Base-by-base conservation (phyloP, 2,888 invertebrate genomes). In the Pheosia gnoma region DNA sequence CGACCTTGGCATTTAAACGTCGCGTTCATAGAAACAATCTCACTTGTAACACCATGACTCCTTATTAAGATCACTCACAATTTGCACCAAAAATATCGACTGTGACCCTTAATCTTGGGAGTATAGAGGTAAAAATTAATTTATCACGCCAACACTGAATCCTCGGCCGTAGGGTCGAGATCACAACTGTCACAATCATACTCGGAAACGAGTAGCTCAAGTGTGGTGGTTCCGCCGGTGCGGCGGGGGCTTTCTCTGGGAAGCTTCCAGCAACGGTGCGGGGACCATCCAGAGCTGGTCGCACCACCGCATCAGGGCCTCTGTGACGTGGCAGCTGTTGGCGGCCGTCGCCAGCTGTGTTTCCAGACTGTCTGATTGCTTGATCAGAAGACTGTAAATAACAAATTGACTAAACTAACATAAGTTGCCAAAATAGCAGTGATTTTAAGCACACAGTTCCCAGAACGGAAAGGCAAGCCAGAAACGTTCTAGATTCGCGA, bases 311-410 rank as follows among this genome's bases (percentile, higher is more conserved):
- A 98, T 96, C 75, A 98, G 91, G 58, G 96, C 95, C 85, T 97
- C 97, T 49, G 98, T 97, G 63, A 98, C 95, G 83, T 96, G 96
- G 82, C 98, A 98, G 77, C 97, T 98, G 78, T 97, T 96, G 5
- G 98, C 98, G 0, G 98, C 98, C 87, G 97, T 96, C 70, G 96
- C 96, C 5, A 97, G 95, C 86, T 97, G 97, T 55, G 95, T 96
- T 78, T 95, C 95, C 78, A 97, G 94, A 70, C 91, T 90, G 82
- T 94, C 94, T 52, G 92, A 95, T 90, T 80, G 94, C 94, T 91
- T 96, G 94, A 90, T 96, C 93, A 80, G 94, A 82, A 79, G 95
- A 94, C 93, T 96, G 94, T 25, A 83, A 82, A 59, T 43, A 38
- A 69, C 43, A 59, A 45, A 52, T 4, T 10, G 41, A 6, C 6